A percentile compares a stretch with the other conserved stretches of the same genome.
Conservation (phyloP, 2,113 vertebrate species). For the Pseudorhombus dupliciocellatus region DNA sequence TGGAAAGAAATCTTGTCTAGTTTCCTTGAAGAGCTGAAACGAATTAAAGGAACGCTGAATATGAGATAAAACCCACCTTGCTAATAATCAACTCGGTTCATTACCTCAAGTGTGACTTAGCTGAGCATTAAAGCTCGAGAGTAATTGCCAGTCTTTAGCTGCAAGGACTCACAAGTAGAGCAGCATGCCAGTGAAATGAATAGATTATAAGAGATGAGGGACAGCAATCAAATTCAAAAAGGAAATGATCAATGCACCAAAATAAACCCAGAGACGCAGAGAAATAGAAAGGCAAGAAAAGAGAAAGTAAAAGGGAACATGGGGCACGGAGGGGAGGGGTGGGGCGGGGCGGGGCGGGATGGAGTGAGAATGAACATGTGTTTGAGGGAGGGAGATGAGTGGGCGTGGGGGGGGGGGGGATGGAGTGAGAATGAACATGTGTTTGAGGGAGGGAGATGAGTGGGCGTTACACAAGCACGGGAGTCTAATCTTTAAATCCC, state of each 20-base stretch:
- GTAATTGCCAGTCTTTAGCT: not conserved
- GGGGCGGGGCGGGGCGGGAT: slow-evolving; percentile 1
- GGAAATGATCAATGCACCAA: not conserved
- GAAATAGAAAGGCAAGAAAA: slow-evolving; percentile 32
- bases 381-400: slow-evolving; percentile 75
- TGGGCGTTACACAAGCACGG: slow-evolving; percentile 78
- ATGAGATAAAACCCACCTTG: not conserved
- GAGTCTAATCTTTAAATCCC: slow-evolving; percentile 84
- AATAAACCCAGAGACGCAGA: not conserved
- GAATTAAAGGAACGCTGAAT: slow-evolving; percentile 7
- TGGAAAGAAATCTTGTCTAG: not conserved
- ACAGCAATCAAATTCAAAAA: not conserved
- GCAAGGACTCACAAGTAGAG: slow-evolving; percentile 4
- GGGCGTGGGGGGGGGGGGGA: slow-evolving; percentile 62
- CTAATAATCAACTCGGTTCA: slow-evolving; percentile 30
- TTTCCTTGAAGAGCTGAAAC: slow-evolving; percentile 1
- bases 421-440: slow-evolving; percentile 63
- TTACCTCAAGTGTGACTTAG: slow-evolving; percentile 27
- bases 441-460: slow-evolving; percentile 75
- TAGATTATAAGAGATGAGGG: not conserved
- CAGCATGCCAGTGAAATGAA: not conserved
- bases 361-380: slow-evolving; percentile 65
- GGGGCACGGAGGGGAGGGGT: not conserved
- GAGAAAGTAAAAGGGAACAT: slow-evolving; percentile 41
- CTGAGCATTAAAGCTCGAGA: slow-evolving; percentile 9